Evolutionary conservation across 2,888 invertebrate species (phyloP).

Genomic region (Phalera bucephala): DNA sequence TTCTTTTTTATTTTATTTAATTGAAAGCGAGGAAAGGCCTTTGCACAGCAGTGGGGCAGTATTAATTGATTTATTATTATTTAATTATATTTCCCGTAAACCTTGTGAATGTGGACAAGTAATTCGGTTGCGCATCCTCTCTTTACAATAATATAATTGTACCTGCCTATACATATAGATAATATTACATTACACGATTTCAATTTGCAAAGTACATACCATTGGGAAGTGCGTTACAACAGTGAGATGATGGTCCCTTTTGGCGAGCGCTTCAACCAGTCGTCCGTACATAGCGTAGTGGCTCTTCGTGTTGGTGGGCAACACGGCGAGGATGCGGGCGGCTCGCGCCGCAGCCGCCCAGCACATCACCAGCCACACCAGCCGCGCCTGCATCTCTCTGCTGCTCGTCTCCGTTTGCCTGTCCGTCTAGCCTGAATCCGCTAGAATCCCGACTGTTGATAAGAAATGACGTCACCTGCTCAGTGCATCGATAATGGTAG

Average conservation of each 20-base stretch:
- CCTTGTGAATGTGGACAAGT: no score
- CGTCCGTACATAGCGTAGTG: slow-evolving; percentile 80
- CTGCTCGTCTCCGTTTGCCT: slow-evolving; percentile 57
- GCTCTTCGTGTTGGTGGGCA: slow-evolving; percentile 79
- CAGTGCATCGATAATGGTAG: slow-evolving; percentile 15
- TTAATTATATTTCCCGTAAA: no score
- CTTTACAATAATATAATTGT: no score
- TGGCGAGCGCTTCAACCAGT: slow-evolving; percentile 69
- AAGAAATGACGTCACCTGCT: slow-evolving; percentile 43
- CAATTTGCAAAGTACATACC: slow-evolving; percentile 56
- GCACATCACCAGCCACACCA: slow-evolving; percentile 46
- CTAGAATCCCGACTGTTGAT: slow-evolving; percentile 37
- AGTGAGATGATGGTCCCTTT: slow-evolving; percentile 67
- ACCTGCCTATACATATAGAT: no score
- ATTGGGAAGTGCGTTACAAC: slow-evolving; percentile 74
- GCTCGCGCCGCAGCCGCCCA: slow-evolving; percentile 50
- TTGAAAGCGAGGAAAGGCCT: no score
- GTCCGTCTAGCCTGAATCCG: slow-evolving; percentile 28
- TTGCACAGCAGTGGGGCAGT: no score
- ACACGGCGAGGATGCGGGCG: slow-evolving; percentile 69
- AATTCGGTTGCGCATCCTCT: no score
- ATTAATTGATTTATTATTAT: no score
- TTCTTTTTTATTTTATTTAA: no score
- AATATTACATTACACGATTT: no score
- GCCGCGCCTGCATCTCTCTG: slow-evolving; percentile 69